These are phyloP conservation scores for Micoletzkya japonica DNA, from an alignment of 2,888 invertebrate species.

Conservation along the genomic window DNA sequence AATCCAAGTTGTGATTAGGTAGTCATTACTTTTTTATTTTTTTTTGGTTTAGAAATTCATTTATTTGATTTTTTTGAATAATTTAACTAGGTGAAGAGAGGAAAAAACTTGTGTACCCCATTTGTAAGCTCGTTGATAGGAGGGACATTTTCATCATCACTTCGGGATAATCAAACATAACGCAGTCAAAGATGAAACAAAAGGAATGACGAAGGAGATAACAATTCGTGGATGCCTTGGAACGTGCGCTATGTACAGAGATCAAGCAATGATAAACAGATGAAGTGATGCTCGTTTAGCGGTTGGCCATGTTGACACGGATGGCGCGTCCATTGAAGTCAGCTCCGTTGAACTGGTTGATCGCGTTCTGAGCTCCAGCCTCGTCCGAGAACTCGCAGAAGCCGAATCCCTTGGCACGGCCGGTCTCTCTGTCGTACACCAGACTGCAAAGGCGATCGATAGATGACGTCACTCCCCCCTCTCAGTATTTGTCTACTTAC, in stretches of 20 bases:
- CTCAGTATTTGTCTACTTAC: not conserved
- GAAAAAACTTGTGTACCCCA: too few species aligned
- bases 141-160: too few species aligned
- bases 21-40: too few species aligned
- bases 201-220: not conserved
- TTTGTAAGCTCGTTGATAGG: too few species aligned
- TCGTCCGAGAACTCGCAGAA: slow-evolving; percentile 62
- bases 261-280: slow-evolving; percentile 21
- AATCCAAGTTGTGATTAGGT: too few species aligned
- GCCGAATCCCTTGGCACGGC: slow-evolving; percentile 62
- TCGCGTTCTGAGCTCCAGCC: slow-evolving; percentile 55
- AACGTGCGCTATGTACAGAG: slow-evolving; percentile 24
- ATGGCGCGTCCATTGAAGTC: slow-evolving; percentile 60
- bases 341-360: slow-evolving; percentile 51
- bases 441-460: slow-evolving; percentile 44
- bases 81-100: too few species aligned
- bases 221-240: not conserved
- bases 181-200: too few species aligned
- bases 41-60: too few species aligned
- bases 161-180: too few species aligned
- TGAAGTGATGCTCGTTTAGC: slow-evolving; percentile 11
- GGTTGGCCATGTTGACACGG: slow-evolving; percentile 60
- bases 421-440: slow-evolving; percentile 60
- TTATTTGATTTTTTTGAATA: too few species aligned
- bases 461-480: too few species aligned